Percentiles rank a stretch among this genome's conserved stretches.
Conservation (phyloP, 1,140 invertebrate species). For the Drosophila micromelanica region DNA sequence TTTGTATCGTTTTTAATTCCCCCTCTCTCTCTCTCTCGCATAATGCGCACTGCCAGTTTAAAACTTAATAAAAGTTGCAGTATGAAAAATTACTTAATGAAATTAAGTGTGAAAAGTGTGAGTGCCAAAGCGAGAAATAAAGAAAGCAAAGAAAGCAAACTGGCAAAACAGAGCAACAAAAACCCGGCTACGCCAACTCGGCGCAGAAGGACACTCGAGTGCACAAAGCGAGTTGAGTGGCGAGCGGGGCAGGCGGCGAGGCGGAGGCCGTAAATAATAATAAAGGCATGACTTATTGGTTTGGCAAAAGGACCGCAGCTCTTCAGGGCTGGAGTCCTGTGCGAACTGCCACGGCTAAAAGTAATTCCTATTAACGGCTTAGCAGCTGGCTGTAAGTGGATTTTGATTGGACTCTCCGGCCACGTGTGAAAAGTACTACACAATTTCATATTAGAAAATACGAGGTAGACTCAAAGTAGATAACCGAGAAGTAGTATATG, state of each 20-base stretch:
- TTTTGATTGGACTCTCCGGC: slow-evolving; percentile 55
- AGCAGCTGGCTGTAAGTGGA: slow-evolving; percentile 50
- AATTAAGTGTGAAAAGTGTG: slow-evolving; percentile 76
- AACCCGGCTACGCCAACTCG: neutral
- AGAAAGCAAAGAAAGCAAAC: slow-evolving; percentile 3
- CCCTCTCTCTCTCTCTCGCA: slow-evolving; percentile 19
- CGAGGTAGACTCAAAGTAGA: neutral
- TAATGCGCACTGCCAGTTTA: slow-evolving; percentile 59
- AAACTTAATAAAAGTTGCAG: slow-evolving; percentile 77
- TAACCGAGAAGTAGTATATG: neutral
- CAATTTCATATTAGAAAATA: neutral
- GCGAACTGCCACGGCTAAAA: slow-evolving; percentile 1
- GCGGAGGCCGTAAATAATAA: slow-evolving; percentile 64
- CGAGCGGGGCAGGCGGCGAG: slow-evolving; percentile 3
- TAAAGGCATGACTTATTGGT: slow-evolving; percentile 69
- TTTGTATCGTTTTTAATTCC: neutral
- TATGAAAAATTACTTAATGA: slow-evolving; percentile 81
- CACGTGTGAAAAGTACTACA: neutral
- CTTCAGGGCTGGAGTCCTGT: neutral
- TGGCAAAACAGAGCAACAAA: slow-evolving; percentile 1
- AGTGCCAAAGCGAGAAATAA: slow-evolving; percentile 10
- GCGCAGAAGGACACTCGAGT: neutral
- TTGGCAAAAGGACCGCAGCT: slow-evolving; percentile 11
- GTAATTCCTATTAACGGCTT: slow-evolving; percentile 67
- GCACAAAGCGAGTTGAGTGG: slow-evolving; percentile 26